Base-by-base conservation (phyloP, 2,888 invertebrate species). In the Leucoma salicis region DNA sequence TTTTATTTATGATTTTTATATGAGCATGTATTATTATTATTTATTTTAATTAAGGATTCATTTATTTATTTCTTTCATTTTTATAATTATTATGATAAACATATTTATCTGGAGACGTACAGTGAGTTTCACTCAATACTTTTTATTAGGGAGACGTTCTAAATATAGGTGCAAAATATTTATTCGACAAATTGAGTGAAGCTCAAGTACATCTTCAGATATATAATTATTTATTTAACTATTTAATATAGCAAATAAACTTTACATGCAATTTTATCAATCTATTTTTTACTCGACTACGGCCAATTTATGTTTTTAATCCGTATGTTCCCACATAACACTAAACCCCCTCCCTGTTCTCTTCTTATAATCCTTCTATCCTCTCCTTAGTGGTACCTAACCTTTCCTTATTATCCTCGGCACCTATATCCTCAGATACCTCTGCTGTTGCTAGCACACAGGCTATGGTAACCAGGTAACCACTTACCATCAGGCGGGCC, bases 131-230 rank as follows among this genome's bases (percentile, higher is more conserved):
- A 75, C 70, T 73, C 73, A 75, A 75, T 81, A 63, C 35, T 57
- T 58, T 59, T 58, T 36, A 12, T 54, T 65, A 46, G 84, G 85
- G 85, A 84, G 85, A 85, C 85, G 81, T 78, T 66, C 72, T 71
- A 72, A 83, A 86, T 86, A 86, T 86, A 86, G 85, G 85, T 86
- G 85, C 85, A 82, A 69, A 69, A 66, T 74, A 76, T 75, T 76
- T 73, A 73, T 71, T 77, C 82, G 82, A 85, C 59, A 79, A 78
- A 79, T 80, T 76, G 76, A 71, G 66, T 78, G 74, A 77, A 73
- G 69, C 71, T 75, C 72, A 67, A 80, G 76, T 65, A 54, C 53
- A 49, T 58, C 49, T 56, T 63, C 59, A 45, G 60, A 44, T 50
- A 55, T 21, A 21, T 21, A n/a, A 55, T 16, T 29, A 49, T 48